phyloP scores from a whole-genome alignment of 2,888 invertebrate genomes.

The Rhabditoides inermis region DNA sequence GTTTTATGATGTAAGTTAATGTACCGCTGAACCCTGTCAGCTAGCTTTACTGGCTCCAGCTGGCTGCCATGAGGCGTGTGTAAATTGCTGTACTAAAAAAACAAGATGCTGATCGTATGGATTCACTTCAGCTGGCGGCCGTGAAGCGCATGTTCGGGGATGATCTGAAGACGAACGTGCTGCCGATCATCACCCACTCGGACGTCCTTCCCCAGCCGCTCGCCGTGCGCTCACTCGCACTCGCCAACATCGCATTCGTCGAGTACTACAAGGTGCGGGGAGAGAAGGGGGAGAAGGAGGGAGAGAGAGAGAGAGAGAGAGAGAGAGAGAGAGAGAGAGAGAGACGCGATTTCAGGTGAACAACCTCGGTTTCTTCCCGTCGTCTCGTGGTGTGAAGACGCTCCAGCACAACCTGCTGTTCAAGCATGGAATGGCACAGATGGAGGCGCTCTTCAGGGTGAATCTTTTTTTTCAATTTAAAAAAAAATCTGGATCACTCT shows the following conservation, averaged over 20 bases:
- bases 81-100: no score
- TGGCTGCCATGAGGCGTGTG: no score
- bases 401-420: constrained; percentile 37
- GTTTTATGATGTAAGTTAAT: no score
- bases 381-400: constrained; percentile 23
- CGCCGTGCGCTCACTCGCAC: constrained; percentile 34
- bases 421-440: constrained; percentile 34
- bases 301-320: neutral
- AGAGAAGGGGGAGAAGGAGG: neutral
- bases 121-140: constrained; percentile 33
- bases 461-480: neutral
- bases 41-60: no score
- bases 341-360: constrained; percentile 18
- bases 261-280: constrained; percentile 39
- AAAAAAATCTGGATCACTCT: neutral
- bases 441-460: constrained; percentile 37
- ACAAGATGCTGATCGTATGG: no score
- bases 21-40: no score
- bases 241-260: constrained; percentile 40
- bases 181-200: constrained; percentile 41
- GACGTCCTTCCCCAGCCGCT: constrained; percentile 43
- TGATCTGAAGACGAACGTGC: constrained; percentile 41
- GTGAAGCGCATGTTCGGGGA: constrained; percentile 44
- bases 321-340: neutral
- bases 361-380: constrained; percentile 33